These are phyloP conservation scores for Loripinus fragilis DNA, from an alignment of 2,888 invertebrate species.

Conservation along the genomic window DNA sequence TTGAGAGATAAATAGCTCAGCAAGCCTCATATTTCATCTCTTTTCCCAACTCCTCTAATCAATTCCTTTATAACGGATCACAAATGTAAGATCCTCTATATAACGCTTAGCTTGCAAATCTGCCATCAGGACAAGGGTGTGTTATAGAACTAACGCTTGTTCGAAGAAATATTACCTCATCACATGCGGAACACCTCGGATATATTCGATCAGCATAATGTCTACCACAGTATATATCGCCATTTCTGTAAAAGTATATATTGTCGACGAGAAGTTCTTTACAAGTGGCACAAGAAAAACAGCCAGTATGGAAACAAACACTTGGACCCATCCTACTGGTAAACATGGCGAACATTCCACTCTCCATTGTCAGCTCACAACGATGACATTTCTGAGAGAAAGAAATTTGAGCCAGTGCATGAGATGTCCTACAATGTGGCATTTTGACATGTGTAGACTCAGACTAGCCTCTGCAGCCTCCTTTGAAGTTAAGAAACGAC, in stretches of 20 bases:
- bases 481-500: no score
- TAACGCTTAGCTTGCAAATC: no score
- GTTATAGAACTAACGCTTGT: no score
- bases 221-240: conserved; percentile 75
- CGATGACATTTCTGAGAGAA: conserved; percentile 71
- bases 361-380: conserved; percentile 70
- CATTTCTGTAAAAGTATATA: conserved; percentile 74
- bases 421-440: no score
- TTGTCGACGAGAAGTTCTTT: conserved; percentile 76
- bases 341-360: conserved; percentile 69
- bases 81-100: no score
- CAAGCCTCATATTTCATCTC: no score
- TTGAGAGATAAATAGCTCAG: no score
- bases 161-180: conserved; percentile 75
- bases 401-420: not conserved
- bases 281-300: conserved; percentile 76
- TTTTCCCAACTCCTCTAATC: no score
- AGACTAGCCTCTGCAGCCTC: no score
- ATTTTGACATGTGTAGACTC: no score
- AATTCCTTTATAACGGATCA: no score
- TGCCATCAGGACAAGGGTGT: no score
- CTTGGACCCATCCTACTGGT: conserved; percentile 65
- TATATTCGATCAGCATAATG: conserved; percentile 76
- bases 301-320: conserved; percentile 76
- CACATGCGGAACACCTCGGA: conserved; percentile 76